Evolutionary conservation across 2,113 vertebrate species (phyloP), one percentile per base, ranked within the genome.

Genomic region (Synodontis membranacea): DNA sequence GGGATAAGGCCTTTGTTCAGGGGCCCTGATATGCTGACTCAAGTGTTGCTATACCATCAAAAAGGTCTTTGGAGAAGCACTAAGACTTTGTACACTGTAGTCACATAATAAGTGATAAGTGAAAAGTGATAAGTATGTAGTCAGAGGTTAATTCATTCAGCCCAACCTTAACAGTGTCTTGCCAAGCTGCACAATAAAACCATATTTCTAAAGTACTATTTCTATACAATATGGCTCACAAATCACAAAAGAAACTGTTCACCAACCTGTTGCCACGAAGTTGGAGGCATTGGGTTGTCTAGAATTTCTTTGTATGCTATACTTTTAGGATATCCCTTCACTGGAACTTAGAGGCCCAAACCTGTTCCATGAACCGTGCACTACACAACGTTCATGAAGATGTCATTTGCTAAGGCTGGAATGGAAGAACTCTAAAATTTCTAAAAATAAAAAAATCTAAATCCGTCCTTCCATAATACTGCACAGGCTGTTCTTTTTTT

Each of bases 401-500:
- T 23, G 6, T 56, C 4, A 23, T 62, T n/a, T 64, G 3, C 12
- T 12, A 64, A 64, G n/a, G 28, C 15, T 64, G 7, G 60, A 12
- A 11, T 64, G n/a, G 12, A 64, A n/a, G 60, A 64, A 64, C 12
- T 12, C n/a, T n/a, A n/a, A n/a, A n/a, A n/a, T n/a, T n/a, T n/a
- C n/a, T n/a, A n/a, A n/a, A n/a, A n/a, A n/a, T n/a, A n/a, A n/a
- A n/a, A n/a, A n/a, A n/a, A n/a, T n/a, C n/a, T n/a, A n/a, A n/a
- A n/a, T 87, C 86, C 60, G 21, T 82, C 83, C 50, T 89, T 89
- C 83, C 88, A 50, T 91, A 94, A 94, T 91, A 94, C 92, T 93
- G 92, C 78, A 89, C 86, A 90, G 90, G 92, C 86, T 86, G 89
- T 89, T 90, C 91, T 93, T 88, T n/a, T n/a, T n/a, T n/a, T n/a